These are phyloP conservation scores for Scophthalmus maximus DNA, from an alignment of 2,113 vertebrate species.

Conservation along the genomic window DNA sequence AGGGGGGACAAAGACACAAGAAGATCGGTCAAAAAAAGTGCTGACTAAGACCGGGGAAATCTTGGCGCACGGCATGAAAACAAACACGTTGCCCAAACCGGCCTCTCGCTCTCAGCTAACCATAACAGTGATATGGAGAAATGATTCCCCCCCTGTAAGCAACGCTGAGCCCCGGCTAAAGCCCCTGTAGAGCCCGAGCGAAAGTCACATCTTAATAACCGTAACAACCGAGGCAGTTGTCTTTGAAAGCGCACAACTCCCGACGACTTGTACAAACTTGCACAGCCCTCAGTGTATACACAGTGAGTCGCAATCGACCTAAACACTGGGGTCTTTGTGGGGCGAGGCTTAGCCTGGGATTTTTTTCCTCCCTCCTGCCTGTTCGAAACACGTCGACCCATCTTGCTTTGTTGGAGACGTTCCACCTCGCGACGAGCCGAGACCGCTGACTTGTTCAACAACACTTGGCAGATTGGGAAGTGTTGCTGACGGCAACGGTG, in stretches of 20 bases:
- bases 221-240: conserved; percentile 66
- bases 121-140: conserved; percentile 59
- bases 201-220: conserved; percentile 73
- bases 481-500: conserved; percentile 72
- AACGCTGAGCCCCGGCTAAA: conserved; percentile 58
- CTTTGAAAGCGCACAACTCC: conserved; percentile 64
- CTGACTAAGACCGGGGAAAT: conserved; percentile 48
- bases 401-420: conserved; percentile 55
- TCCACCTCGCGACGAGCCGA: conserved; percentile 55
- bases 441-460: conserved; percentile 66
- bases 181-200: conserved; percentile 43
- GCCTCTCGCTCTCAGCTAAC: conserved; percentile 42
- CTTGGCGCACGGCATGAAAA: conserved; percentile 58
- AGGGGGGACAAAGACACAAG: background rate
- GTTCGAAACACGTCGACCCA: conserved; percentile 63
- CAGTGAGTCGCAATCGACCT: conserved; percentile 41
- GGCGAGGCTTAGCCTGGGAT: conserved; percentile 54
- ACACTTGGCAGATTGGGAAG: conserved; percentile 61
- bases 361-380: conserved; percentile 58
- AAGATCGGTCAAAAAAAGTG: conserved; percentile 36
- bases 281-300: conserved; percentile 47
- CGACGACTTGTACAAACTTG: conserved; percentile 78
- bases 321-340: conserved; percentile 77
- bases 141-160: conserved; percentile 46
- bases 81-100: conserved; percentile 54